phyloP scores from a whole-genome alignment of 1,140 invertebrate species.

The Sycophila sp. region DNA sequence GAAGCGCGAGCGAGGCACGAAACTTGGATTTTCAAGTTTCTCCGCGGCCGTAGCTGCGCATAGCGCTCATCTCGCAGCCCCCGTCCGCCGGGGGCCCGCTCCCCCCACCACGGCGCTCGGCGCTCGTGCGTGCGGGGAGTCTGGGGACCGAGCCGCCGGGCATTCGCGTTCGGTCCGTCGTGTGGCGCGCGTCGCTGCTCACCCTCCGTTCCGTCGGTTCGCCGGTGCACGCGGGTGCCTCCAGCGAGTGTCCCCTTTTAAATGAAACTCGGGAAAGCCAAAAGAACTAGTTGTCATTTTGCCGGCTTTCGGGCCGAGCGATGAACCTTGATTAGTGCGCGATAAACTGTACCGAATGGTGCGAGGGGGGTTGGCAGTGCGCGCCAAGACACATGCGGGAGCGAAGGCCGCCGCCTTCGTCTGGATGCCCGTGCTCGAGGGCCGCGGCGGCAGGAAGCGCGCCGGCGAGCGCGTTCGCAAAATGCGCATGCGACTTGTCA shows the following conservation, averaged over 20 bases:
- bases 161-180: constrained; percentile 21
- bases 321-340: too few relatives aligned
- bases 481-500: constrained; percentile 59
- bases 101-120: not conserved
- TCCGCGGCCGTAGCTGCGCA: not conserved
- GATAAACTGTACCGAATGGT: constrained; percentile 13
- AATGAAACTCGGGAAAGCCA: too few relatives aligned
- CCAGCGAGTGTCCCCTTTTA: too few relatives aligned
- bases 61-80: not conserved
- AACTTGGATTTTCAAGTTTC: too few relatives aligned
- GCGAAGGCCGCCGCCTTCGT: constrained; percentile 15
- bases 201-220: not conserved
- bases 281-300: too few relatives aligned
- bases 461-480: constrained; percentile 50
- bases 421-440: constrained; percentile 58
- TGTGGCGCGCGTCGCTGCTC: not conserved
- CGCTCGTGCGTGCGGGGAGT: constrained; percentile 3
- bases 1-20: too few relatives aligned
- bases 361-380: not conserved
- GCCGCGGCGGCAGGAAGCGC: constrained; percentile 39
- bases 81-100: not conserved
- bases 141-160: not conserved
- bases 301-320: too few relatives aligned
- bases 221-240: not conserved
- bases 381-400: constrained; percentile 17